A percentile compares a stretch with the other conserved stretches of the same genome.
These are phyloP conservation scores for Enteromius fasciolatus DNA, from an alignment of 2,797 vertebrate genomes.

Conservation along the genomic window DNA sequence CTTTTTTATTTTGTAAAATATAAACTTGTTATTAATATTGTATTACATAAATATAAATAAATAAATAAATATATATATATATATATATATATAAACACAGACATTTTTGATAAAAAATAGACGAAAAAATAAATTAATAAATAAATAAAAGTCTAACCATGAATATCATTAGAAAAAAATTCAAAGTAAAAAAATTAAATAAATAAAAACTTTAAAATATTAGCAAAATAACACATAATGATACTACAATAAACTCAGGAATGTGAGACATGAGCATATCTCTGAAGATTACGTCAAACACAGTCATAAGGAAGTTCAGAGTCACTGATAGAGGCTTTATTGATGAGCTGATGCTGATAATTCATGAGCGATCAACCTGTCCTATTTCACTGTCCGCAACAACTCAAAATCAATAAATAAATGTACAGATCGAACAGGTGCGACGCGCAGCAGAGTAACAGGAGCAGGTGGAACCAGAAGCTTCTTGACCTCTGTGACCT, in stretches of 20 bases:
- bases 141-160: not conserved
- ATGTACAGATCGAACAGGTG: not conserved
- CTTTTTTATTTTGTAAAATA: too few species aligned
- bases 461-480: constrained; percentile 26
- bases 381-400: not conserved
- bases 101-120: not conserved
- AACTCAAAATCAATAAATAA: not conserved
- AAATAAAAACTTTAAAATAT: not conserved
- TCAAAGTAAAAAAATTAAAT: not conserved
- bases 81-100: too few species aligned
- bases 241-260: not conserved
- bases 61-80: too few species aligned
- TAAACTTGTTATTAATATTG: too few species aligned
- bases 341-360: not conserved
- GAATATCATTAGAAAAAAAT: not conserved
- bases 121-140: not conserved
- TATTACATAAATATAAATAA: too few species aligned
- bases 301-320: not conserved
- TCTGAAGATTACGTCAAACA: not conserved
- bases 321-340: not conserved
- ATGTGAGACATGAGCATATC: not conserved
- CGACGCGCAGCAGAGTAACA: not conserved
- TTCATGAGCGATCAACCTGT: not conserved
- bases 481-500: constrained; percentile 35
- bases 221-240: not conserved